phyloP scores from a whole-genome alignment of 1,140 invertebrate species.

The Dendroctonus valens region DNA sequence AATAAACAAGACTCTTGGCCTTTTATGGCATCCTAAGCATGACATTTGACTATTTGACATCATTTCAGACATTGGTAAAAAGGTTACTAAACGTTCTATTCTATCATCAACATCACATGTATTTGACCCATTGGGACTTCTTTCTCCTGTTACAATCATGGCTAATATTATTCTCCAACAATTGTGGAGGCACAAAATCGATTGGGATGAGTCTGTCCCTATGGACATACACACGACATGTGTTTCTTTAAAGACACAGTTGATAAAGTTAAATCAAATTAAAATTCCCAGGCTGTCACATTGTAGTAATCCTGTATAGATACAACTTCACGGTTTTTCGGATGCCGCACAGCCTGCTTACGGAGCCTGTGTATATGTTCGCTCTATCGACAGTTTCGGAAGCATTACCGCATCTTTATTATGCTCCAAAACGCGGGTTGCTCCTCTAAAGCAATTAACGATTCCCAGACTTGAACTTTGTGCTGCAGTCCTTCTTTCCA shows the following conservation, averaged over 20 bases:
- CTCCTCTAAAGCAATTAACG: slow-evolving; percentile 37
- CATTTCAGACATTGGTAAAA: slow-evolving; percentile 10
- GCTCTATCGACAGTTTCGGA: slow-evolving; percentile 29
- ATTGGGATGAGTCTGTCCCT: neutral
- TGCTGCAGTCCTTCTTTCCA: slow-evolving; percentile 41
- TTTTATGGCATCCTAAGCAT: neutral
- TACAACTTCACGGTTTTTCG: slow-evolving; percentile 29
- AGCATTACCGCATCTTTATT: slow-evolving; percentile 18
- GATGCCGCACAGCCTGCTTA: slow-evolving; percentile 26
- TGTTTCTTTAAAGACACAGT: slow-evolving; percentile 7
- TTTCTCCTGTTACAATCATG: slow-evolving; percentile 37
- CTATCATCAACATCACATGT: slow-evolving; percentile 38
- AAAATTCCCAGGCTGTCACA: slow-evolving; percentile 1
- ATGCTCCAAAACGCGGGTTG: slow-evolving; percentile 38
- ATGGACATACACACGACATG: slow-evolving; percentile 2
- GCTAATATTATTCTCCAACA: slow-evolving; percentile 45
- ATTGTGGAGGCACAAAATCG: slow-evolving; percentile 40
- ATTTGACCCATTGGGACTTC: slow-evolving; percentile 45
- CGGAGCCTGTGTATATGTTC: slow-evolving; percentile 28
- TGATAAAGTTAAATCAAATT: slow-evolving; percentile 23
- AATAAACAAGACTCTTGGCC: slow-evolving; percentile 5
- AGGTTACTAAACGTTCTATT: slow-evolving; percentile 42
- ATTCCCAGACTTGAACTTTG: slow-evolving; percentile 40
- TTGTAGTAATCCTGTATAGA: slow-evolving; percentile 7
- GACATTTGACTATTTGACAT: slow-evolving; percentile 1